Evolutionary conservation across 2,113 vertebrate species (phyloP).

Genomic region (Galeopterus variegatus): DNA sequence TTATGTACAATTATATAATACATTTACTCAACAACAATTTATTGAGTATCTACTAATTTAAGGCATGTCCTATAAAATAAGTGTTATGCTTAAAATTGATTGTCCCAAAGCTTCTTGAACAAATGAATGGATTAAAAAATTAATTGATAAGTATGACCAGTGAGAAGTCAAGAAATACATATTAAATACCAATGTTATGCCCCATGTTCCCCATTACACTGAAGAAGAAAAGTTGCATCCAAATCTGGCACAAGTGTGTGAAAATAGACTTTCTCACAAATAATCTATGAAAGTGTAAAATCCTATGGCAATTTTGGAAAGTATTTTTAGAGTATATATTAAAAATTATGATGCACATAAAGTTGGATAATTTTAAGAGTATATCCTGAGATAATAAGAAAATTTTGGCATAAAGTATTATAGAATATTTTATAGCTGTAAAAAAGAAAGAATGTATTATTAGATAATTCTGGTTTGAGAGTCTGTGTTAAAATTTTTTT

Average conservation of each 20-base stretch:
- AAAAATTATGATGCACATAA: not conserved
- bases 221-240: not conserved
- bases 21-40: not conserved
- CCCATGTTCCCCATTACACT: not conserved
- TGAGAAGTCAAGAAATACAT: not conserved
- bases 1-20: not conserved
- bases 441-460: not conserved
- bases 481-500: not conserved
- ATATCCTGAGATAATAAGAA: not conserved
- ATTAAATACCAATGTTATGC: not conserved
- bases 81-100: not conserved
- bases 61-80: not conserved
- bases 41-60: not conserved
- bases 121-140: not conserved
- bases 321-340: not conserved
- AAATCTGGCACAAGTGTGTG: not conserved
- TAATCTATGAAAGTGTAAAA: not conserved
- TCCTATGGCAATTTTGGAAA: not conserved
- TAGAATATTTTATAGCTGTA: not conserved
- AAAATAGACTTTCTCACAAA: not conserved
- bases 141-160: not conserved
- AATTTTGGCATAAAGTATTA: not conserved
- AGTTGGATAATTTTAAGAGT: not conserved
- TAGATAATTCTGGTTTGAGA: not conserved
- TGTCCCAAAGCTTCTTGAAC: not conserved